Evolutionary conservation across 2,888 invertebrate species (phyloP).

Genomic region (Choreutis nemorana): DNA sequence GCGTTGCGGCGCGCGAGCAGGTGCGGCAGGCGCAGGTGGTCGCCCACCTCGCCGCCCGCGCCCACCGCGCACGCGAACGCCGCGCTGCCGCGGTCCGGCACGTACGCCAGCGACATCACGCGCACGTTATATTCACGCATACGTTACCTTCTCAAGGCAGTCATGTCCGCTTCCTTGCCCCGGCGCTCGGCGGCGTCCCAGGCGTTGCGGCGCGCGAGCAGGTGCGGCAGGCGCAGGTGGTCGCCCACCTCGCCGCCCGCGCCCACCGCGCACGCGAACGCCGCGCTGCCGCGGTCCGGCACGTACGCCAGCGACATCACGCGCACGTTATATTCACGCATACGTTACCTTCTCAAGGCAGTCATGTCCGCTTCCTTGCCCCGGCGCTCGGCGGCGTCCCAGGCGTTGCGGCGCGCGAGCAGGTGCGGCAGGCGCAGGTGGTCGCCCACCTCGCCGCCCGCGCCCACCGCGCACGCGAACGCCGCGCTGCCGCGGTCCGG

Average conservation of each 20-base stretch:
- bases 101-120: constrained; percentile 88
- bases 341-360: constrained; percentile 43
- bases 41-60: constrained; percentile 91
- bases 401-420: constrained; percentile 77
- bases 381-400: constrained; percentile 44
- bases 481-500: constrained; percentile 86
- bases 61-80: constrained; percentile 90
- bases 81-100: constrained; percentile 83
- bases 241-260: constrained; percentile 94
- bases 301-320: constrained; percentile 90
- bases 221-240: constrained; percentile 85
- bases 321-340: too few species aligned
- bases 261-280: constrained; percentile 87
- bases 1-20: constrained; percentile 81
- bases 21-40: constrained; percentile 88
- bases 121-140: too few species aligned
- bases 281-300: constrained; percentile 82
- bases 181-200: constrained; percentile 48
- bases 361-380: constrained; percentile 55
- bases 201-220: constrained; percentile 81
- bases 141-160: constrained; percentile 45
- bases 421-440: constrained; percentile 88
- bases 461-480: constrained; percentile 86
- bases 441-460: constrained; percentile 93
- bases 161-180: constrained; percentile 53